These are phyloP conservation scores for Bombycilla garrulus DNA, from an alignment of 2,113 vertebrate species.

Conservation along the genomic window DNA sequence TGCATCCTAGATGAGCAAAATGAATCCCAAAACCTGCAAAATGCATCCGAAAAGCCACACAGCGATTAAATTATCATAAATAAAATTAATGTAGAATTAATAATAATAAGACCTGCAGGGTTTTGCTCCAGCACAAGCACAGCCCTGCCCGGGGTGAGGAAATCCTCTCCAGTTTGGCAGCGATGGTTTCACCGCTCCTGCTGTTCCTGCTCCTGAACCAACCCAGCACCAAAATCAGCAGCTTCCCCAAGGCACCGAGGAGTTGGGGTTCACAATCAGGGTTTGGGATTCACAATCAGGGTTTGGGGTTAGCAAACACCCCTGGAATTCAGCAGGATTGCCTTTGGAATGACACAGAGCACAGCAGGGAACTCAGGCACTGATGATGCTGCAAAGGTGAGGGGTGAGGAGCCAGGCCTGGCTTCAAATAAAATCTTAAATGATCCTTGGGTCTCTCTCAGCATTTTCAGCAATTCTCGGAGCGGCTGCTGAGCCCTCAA, in stretches of 20 bases:
- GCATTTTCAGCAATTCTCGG: neutral
- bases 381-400: neutral
- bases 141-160: neutral
- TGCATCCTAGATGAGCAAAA: neutral
- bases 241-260: neutral
- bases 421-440: accelerated
- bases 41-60: neutral
- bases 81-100: too few species aligned
- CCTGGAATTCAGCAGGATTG: neutral
- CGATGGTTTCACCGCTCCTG: neutral
- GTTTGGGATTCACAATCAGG: neutral
- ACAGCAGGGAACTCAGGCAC: neutral
- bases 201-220: neutral
- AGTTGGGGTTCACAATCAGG: neutral
- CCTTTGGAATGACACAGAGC: neutral
- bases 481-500: neutral
- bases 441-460: accelerated
- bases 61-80: too few species aligned
- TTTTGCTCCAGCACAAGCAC: neutral
- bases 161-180: neutral
- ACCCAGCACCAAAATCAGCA: accelerated
- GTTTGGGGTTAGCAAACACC: neutral
- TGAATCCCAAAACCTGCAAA: neutral
- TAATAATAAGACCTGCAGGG: neutral
- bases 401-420: neutral